phyloP scores from a whole-genome alignment of 2,888 invertebrate species.

The Julus scanicus region DNA sequence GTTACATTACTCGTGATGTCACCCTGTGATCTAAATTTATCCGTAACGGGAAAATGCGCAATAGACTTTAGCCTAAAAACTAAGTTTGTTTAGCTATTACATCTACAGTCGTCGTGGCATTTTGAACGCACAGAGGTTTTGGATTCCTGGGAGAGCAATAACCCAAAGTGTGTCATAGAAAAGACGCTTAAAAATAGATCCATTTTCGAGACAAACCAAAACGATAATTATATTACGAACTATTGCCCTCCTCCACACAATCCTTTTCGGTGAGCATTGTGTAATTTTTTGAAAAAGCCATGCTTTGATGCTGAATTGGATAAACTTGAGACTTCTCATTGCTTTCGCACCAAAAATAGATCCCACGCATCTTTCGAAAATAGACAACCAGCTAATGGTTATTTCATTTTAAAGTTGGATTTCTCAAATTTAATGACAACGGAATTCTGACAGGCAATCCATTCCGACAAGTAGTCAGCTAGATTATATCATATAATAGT shows the following conservation, averaged over 20 bases:
- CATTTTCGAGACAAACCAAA: conserved; percentile 7
- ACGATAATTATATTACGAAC: not conserved
- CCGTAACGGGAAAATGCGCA: conserved; percentile 24
- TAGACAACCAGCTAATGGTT: conserved; percentile 30
- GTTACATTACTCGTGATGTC: conserved; percentile 8
- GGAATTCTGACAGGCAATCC: too few relatives aligned
- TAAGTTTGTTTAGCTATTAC: conserved; percentile 6
- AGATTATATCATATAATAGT: too few relatives aligned
- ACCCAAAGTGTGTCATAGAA: not conserved
- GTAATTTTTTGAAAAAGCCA: not conserved
- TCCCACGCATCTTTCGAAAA: not conserved
- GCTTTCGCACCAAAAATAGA: conserved; percentile 25
- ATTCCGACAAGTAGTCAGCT: too few relatives aligned
- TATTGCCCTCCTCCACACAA: not conserved
- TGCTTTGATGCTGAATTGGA: not conserved
- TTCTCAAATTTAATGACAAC: not conserved
- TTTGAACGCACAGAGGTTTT: not conserved
- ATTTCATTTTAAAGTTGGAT: not conserved
- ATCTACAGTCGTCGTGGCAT: conserved; percentile 18
- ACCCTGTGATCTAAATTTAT: conserved; percentile 37
- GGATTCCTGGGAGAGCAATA: not conserved
- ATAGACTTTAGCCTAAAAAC: conserved; percentile 8
- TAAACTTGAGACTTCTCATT: not conserved
- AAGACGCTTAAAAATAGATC: conserved; percentile 17
- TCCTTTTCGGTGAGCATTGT: conserved; percentile 5